phyloP scores from a whole-genome alignment of 1,140 invertebrate genomes.

The Zaprionus vittiger region DNA sequence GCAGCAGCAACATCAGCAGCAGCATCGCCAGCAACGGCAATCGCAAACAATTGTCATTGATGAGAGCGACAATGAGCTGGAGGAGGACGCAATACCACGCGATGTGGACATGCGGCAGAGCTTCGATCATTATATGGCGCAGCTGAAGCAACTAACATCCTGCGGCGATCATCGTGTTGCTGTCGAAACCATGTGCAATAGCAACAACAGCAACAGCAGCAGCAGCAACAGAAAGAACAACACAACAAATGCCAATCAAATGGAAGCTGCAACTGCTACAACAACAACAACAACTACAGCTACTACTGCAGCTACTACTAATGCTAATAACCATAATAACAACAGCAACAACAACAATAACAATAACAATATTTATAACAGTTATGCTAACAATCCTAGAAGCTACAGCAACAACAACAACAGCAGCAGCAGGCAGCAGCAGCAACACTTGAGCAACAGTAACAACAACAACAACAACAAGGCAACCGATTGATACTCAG shows the following conservation, averaged over 20 bases:
- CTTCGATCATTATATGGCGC: slow-evolving; percentile 71
- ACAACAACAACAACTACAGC: slow-evolving; percentile 56
- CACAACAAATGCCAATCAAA: slow-evolving; percentile 75
- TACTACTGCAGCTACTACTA: slow-evolving; percentile 57
- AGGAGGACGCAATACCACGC: slow-evolving; percentile 45
- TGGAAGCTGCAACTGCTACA: slow-evolving; percentile 73
- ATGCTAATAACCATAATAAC: slow-evolving; percentile 33
- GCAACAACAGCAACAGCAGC: slow-evolving; percentile 33
- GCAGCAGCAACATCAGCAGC: slow-evolving; percentile 49
- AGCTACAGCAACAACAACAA: slow-evolving; percentile 52
- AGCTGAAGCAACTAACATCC: slow-evolving; percentile 63
- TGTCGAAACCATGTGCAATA: slow-evolving; percentile 68
- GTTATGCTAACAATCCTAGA: slow-evolving; percentile 57
- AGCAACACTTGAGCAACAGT: slow-evolving; percentile 23
- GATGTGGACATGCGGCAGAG: slow-evolving; percentile 53
- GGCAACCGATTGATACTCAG: slow-evolving; percentile 77
- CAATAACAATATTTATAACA: slow-evolving; percentile 36
- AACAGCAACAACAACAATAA: slow-evolving; percentile 27
- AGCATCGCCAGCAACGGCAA: slow-evolving; percentile 13
- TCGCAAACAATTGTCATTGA: slow-evolving; percentile 72
- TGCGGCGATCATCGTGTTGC: slow-evolving; percentile 30
- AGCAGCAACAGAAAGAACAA: slow-evolving; percentile 54
- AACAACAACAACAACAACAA: slow-evolving; percentile 25
- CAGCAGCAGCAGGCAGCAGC: slow-evolving; percentile 39
- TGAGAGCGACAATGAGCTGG: slow-evolving; percentile 70